phyloP scores from a whole-genome alignment of 2,113 vertebrate species.

The Rhadina sibilatrix region DNA sequence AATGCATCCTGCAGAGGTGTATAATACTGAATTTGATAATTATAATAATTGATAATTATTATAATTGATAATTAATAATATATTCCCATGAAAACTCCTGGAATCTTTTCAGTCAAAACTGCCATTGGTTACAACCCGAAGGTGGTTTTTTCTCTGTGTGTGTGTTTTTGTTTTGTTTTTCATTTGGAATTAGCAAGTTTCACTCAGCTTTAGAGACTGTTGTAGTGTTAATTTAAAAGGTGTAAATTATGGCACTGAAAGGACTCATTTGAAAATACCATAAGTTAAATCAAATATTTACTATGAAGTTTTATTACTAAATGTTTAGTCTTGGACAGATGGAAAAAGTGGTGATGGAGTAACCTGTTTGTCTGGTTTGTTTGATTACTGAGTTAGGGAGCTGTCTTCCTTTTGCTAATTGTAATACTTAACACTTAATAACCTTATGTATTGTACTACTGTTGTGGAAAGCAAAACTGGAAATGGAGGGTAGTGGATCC shows the following conservation, averaged over 20 bases:
- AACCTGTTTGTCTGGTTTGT: not conserved
- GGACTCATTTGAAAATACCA: fast-evolving
- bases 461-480: not conserved
- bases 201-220: not conserved
- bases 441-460: not conserved
- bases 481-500: not conserved
- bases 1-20: not conserved
- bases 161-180: not conserved
- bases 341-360: not conserved
- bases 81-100: not conserved
- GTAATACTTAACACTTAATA: not conserved
- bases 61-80: no score
- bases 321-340: not conserved
- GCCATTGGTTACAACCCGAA: not conserved
- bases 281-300: not conserved
- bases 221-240: not conserved
- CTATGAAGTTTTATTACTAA: not conserved
- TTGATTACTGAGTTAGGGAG: not conserved
- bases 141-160: no score
- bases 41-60: no score
- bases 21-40: not conserved
- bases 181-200: not conserved
- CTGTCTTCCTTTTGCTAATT: not conserved
- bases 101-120: not conserved
- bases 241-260: not conserved